These are phyloP conservation scores for Sebastes fasciatus DNA, from an alignment of 2,113 vertebrate species.

Conservation along the genomic window DNA sequence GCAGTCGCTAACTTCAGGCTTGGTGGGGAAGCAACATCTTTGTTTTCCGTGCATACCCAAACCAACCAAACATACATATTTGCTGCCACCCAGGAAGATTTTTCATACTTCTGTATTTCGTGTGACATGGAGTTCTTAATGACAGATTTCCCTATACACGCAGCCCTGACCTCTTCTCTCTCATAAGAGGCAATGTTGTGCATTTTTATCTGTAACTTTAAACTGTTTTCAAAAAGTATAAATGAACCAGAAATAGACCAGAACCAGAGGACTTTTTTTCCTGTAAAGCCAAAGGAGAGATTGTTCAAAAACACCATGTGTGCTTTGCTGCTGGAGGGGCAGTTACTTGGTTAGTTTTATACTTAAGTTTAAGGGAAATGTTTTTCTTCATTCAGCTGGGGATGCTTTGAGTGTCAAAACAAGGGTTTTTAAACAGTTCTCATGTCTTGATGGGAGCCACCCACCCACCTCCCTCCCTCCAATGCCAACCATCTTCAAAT, in stretches of 20 bases:
- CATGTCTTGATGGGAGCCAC: not conserved
- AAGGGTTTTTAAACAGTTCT: not conserved
- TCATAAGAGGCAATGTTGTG: not conserved
- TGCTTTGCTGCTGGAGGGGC: not conserved
- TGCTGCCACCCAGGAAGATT: not conserved
- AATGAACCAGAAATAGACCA: slow-evolving; percentile 2
- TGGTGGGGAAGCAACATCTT: not conserved
- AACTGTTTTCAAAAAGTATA: not conserved
- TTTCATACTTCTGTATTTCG: not conserved
- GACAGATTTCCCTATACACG: not conserved
- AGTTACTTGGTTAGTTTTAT: not conserved
- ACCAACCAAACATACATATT: not conserved
- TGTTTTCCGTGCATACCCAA: not conserved
- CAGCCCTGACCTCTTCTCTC: not conserved
- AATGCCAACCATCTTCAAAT: not conserved
- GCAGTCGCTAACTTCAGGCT: slow-evolving; percentile 1
- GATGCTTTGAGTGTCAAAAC: not conserved
- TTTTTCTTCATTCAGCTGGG: not conserved
- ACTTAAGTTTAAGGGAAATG: not conserved
- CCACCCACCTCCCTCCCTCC: not conserved
- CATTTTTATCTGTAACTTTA: not conserved
- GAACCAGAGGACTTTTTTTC: not conserved
- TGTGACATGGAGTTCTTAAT: not conserved
- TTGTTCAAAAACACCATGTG: not conserved
- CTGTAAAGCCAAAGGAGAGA: slow-evolving; percentile 2